Conservation (phyloP, 1,140 invertebrate genomes). For the Leptinotarsa lineolata region DNA sequence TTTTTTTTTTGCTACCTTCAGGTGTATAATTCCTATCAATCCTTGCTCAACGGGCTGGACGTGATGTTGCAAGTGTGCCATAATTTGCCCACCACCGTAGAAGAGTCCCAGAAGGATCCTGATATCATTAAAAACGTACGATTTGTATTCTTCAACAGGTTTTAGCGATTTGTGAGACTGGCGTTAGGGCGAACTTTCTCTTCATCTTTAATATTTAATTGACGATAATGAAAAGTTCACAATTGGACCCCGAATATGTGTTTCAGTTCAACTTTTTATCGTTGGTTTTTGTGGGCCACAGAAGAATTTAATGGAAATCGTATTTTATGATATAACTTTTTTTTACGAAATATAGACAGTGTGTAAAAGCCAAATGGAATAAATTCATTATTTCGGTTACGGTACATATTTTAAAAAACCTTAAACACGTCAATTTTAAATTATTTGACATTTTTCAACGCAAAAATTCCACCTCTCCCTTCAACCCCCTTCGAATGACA, state of each 20-base stretch:
- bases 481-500: too few species aligned
- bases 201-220: background rate
- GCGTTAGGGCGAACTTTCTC: background rate
- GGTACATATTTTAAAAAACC: too few species aligned
- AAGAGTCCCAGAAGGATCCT: conserved; percentile 51
- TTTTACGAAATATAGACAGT: too few species aligned
- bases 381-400: too few species aligned
- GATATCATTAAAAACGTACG: conserved; percentile 51
- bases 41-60: conserved; percentile 69
- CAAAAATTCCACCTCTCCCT: too few species aligned
- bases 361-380: too few species aligned
- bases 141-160: conserved; percentile 30
- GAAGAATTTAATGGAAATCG: too few species aligned
- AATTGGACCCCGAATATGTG: background rate
- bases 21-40: conserved; percentile 74
- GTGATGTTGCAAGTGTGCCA: conserved; percentile 73
- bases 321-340: too few species aligned
- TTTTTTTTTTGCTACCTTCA: conserved; percentile 46
- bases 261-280: background rate
- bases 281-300: too few species aligned
- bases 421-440: too few species aligned
- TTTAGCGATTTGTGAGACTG: background rate
- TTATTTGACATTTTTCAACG: too few species aligned
- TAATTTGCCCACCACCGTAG: conserved; percentile 58
- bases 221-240: background rate